A percentile compares a stretch with the other conserved stretches of the same genome.
Conservation (phyloP, 35 echinoderm and acorn worm species). For the Eucidaris tribuloides region DNA sequence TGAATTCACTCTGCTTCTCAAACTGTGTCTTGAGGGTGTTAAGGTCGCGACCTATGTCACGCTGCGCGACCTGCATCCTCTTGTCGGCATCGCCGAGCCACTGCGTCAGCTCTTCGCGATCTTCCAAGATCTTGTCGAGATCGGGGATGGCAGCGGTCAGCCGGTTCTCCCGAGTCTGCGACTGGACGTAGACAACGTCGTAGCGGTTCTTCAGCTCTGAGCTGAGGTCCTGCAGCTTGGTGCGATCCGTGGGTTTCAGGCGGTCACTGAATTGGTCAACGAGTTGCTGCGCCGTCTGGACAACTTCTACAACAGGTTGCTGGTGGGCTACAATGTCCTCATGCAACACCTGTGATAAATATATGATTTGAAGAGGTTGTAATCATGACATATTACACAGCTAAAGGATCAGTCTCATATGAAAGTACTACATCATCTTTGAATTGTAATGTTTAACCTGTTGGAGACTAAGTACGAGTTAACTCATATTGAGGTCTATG, state of each 20-base stretch:
- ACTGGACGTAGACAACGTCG: slow-evolving; percentile 82
- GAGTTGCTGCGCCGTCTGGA: slow-evolving; percentile 72
- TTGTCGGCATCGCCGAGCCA: slow-evolving; percentile 60
- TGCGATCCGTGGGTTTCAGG: slow-evolving; percentile 43
- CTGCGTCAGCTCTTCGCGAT: slow-evolving; percentile 36
- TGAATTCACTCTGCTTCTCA: slow-evolving; percentile 60
- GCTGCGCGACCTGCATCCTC: slow-evolving; percentile 37
- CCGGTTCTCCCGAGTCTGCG: slow-evolving; percentile 88
- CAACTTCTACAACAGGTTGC: slow-evolving; percentile 65
- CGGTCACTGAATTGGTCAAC: slow-evolving; percentile 52
- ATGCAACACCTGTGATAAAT: slow-evolving; percentile 69
- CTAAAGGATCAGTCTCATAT: too few species aligned
- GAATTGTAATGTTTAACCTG: too few species aligned
- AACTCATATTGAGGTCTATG: too few species aligned
- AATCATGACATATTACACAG: too few species aligned
- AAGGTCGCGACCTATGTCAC: slow-evolving; percentile 66
- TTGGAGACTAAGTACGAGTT: too few species aligned
- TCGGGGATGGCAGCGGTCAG: slow-evolving; percentile 49
- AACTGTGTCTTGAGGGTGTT: slow-evolving; percentile 67
- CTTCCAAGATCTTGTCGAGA: slow-evolving; percentile 62
- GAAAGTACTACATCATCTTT: too few species aligned
- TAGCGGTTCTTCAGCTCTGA: slow-evolving; percentile 71
- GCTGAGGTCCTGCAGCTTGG: slow-evolving; percentile 71
- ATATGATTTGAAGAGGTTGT: too few species aligned
- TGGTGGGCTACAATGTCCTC: slow-evolving; percentile 77